phyloP scores from a whole-genome alignment of 2,113 vertebrate genomes.

The Ondatra zibethicus region DNA sequence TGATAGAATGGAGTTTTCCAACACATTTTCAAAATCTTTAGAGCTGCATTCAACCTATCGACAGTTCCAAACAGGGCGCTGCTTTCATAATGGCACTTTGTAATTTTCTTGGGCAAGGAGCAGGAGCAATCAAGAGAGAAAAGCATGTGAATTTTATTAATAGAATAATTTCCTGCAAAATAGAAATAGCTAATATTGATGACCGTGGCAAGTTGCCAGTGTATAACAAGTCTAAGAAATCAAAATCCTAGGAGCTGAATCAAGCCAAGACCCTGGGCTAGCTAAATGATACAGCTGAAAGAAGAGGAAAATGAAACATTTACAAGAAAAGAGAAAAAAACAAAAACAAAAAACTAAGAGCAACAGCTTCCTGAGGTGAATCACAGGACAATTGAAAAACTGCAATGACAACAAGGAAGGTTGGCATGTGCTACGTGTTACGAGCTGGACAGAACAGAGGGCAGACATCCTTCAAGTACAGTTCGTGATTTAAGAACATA shows the following conservation, averaged over 20 bases:
- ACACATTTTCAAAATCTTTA: conserved; percentile 32
- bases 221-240: conserved; percentile 53
- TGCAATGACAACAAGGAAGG: not conserved
- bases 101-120: conserved; percentile 27
- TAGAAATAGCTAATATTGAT: conserved; percentile 28
- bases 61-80: conserved; percentile 9
- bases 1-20: not conserved
- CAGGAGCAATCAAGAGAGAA: not conserved
- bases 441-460: not conserved
- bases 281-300: conserved; percentile 39
- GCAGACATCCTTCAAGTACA: not conserved
- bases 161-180: conserved; percentile 43
- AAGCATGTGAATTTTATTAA: conserved; percentile 21
- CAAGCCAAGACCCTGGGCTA: conserved; percentile 46
- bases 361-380: conserved; percentile 33
- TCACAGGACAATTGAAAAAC: conserved; percentile 24
- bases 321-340: not conserved
- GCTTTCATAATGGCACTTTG: not conserved
- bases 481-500: conserved; percentile 45
- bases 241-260: conserved; percentile 1
- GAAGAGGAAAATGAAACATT: conserved; percentile 9
- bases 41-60: not conserved
- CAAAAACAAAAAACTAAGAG: not conserved
- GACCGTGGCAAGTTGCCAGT: not conserved
- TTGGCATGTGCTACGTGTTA: not conserved